These are phyloP conservation scores for Prostheceraeus crozeri DNA, from an alignment of 2,888 invertebrate genomes.

Conservation along the genomic window DNA sequence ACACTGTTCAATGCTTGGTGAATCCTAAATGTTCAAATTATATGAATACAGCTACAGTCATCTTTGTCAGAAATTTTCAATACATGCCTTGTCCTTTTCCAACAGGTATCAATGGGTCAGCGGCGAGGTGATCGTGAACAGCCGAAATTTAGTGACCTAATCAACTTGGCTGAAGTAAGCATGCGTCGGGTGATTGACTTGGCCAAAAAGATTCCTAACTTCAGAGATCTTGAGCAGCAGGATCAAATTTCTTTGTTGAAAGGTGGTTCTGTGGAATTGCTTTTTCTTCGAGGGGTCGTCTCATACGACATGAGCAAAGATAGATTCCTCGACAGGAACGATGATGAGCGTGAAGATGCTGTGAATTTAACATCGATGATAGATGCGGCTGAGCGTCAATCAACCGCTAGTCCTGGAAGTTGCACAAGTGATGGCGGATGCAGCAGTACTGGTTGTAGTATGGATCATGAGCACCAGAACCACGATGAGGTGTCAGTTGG, in stretches of 20 bases:
- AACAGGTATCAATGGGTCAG: constrained; percentile 20
- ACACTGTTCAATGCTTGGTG: no score
- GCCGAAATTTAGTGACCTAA: constrained; percentile 45
- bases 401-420: no score
- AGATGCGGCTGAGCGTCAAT: constrained; percentile 85
- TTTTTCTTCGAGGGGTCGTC: constrained; percentile 85
- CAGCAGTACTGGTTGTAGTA: no score
- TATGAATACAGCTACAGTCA: no score
- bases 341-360: constrained; percentile 57
- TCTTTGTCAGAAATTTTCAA: no score
- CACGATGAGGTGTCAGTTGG: no score
- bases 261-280: constrained; percentile 90
- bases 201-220: constrained; percentile 60
- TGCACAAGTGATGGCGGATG: no score
- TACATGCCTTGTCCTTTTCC: neutral
- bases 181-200: constrained; percentile 69
- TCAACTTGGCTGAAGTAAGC: constrained; percentile 56
- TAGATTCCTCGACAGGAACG: constrained; percentile 68
- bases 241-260: constrained; percentile 84
- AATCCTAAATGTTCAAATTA: no score
- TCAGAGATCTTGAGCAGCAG: constrained; percentile 71
- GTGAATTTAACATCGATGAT: constrained; percentile 77
- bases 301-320: constrained; percentile 81
- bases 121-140: constrained; percentile 14
- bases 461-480: no score